Evolutionary conservation across 2,888 invertebrate species (phyloP), one percentile per base, ranked within the genome.

Genomic region (Acanthococcus lagerstroemiae): DNA sequence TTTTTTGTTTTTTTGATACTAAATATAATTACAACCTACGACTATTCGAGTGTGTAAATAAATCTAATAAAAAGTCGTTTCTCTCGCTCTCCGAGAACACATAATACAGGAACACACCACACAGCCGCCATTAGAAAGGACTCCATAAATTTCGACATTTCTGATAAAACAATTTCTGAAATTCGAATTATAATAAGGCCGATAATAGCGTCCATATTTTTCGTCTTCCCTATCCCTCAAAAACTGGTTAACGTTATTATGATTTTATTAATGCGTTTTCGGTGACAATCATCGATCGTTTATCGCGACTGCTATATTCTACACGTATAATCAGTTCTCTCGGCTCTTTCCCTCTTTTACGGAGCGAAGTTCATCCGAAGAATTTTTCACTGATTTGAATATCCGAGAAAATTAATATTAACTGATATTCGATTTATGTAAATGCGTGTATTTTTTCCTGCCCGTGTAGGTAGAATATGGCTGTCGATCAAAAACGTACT

Each of bases 151-250:
- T 52, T 52, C 19, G 19, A 52, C 52, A 52, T 52, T 52, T 52
- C 52, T 52, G 52, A 52, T 52, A 52, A 52, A 52, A 52, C 52
- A 52, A 52, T 52, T 52, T 52, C 24, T 21, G 24, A 52, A 52
- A 52, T 24, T 24, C 52, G 52, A 52, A 52, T 52, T 52, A 52
- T 52, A 52, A 52, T 52, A 52, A 52, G 52, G 52, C 52, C 24
- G 21, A 52, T 52, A 52, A 52, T 52, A 52, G 52, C 52, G 52
- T 52, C 52, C 52, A 52, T 52, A 52, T 52, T 52, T 52, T 52
- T 24, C 21, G 22, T 52, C 52, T 52, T 52, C 52, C 24, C 9
- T 22, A 52, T 52, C 24, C 52, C 52, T 24, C 52, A 52, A 52
- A 52, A 52, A 52, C 52, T 52, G 52, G 52, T 52, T 52, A 22